phyloP scores from a whole-genome alignment of 2,797 vertebrate species.

The Brachymystax lenok region DNA sequence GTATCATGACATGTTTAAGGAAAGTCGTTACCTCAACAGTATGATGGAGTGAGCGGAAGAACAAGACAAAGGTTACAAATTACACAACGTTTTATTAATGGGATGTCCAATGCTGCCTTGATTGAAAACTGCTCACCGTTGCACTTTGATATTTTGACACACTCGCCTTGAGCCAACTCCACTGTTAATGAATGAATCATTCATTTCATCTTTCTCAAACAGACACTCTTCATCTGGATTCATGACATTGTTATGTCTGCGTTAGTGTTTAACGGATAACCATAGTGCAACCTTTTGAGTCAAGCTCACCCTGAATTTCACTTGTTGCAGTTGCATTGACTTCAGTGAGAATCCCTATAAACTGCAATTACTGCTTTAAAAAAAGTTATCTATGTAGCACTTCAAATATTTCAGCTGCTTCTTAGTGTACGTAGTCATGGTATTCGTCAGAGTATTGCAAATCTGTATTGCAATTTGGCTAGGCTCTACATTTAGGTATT shows the following conservation, averaged over 20 bases:
- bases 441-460: slow-evolving; percentile 18
- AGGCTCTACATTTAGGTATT: neutral
- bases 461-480: slow-evolving; percentile 20
- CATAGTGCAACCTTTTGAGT: slow-evolving; percentile 32
- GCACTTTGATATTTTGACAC: neutral
- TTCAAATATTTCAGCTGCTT: slow-evolving; percentile 9
- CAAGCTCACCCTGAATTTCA: slow-evolving; percentile 33
- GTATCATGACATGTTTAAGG: slow-evolving; percentile 14
- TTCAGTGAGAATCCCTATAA: slow-evolving; percentile 25
- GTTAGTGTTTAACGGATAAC: slow-evolving; percentile 45
- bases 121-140: neutral
- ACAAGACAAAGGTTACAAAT: neutral
- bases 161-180: neutral
- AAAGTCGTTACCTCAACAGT: slow-evolving; percentile 25
- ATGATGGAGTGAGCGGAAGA: no score
- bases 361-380: slow-evolving; percentile 3
- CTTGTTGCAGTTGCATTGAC: slow-evolving; percentile 30
- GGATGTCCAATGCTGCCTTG: neutral
- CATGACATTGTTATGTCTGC: slow-evolving; percentile 44
- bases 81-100: neutral
- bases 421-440: slow-evolving; percentile 13
- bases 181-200: neutral
- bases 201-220: neutral
- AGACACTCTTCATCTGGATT: slow-evolving; percentile 18
- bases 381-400: neutral